Evolutionary conservation across 2,113 vertebrate species (phyloP).

Genomic region (Podarcis muralis): DNA sequence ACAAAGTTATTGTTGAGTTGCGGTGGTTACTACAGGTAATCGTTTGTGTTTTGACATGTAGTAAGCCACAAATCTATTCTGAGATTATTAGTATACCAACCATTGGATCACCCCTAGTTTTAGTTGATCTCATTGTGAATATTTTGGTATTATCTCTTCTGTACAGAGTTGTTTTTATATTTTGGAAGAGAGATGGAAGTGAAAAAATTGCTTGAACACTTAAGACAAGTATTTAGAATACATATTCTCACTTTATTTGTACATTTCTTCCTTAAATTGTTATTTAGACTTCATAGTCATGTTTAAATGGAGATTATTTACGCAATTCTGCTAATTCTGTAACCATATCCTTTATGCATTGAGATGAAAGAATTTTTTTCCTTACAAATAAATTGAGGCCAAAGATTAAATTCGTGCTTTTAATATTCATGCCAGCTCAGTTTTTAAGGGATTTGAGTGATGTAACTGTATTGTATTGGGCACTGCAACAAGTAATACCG

Average conservation of each 20-base stretch:
- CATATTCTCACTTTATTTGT: constrained; percentile 49
- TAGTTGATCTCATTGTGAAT: neutral
- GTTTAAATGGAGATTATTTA: constrained; percentile 57
- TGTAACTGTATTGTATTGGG: constrained; percentile 64
- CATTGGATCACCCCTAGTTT: fast-evolving
- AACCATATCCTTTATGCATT: constrained; percentile 48
- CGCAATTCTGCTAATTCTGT: constrained; percentile 44
- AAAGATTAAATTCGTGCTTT: constrained; percentile 70
- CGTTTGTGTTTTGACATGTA: neutral
- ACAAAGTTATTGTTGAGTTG: neutral
- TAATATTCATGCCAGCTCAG: constrained; percentile 66
- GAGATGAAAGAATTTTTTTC: constrained; percentile 67
- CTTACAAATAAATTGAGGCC: constrained; percentile 71
- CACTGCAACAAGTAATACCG: constrained; percentile 57
- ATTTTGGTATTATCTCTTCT: neutral
- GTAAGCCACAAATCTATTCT: neutral
- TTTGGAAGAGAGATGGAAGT: constrained; percentile 17
- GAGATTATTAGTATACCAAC: neutral
- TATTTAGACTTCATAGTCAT: constrained; percentile 57
- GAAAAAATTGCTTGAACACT: constrained; percentile 24
- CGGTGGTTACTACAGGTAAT: neutral
- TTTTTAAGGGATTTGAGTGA: constrained; percentile 69
- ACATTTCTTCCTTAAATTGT: constrained; percentile 44
- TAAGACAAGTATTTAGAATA: neutral
- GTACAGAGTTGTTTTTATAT: neutral